Percentiles rank a stretch among this genome's conserved stretches.
Conservation (phyloP, 2,888 invertebrate genomes). For the Clostera curtula region DNA sequence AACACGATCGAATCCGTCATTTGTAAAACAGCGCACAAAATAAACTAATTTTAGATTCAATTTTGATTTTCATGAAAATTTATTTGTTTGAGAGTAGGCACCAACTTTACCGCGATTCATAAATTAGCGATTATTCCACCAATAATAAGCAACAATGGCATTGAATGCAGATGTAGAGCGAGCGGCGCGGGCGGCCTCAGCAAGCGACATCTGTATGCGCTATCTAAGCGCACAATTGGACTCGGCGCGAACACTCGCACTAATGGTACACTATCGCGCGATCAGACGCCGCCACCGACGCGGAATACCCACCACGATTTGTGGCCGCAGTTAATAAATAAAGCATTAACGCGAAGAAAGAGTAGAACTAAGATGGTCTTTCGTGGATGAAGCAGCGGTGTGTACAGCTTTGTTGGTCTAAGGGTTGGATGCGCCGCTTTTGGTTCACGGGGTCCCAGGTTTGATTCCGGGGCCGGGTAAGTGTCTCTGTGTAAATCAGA, state of each 20-base stretch:
- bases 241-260: constrained; percentile 72
- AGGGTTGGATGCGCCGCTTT: too few relatives aligned
- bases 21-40: too few relatives aligned
- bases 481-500: too few relatives aligned
- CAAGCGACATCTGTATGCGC: constrained; percentile 74
- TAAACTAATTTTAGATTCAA: too few relatives aligned
- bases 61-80: too few relatives aligned
- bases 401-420: too few relatives aligned
- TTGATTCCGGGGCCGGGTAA: too few relatives aligned
- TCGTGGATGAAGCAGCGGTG: too few relatives aligned
- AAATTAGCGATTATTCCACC: constrained; percentile 71
- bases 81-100: too few relatives aligned
- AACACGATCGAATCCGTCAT: too few relatives aligned
- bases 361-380: not conserved
- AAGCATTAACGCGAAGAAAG: constrained; percentile 28
- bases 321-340: constrained; percentile 61
- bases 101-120: constrained; percentile 53
- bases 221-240: constrained; percentile 74
- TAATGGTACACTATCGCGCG: constrained; percentile 72
- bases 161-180: constrained; percentile 71
- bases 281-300: constrained; percentile 61
- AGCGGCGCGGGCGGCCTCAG: constrained; percentile 33
- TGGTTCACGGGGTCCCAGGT: too few relatives aligned
- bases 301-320: constrained; percentile 61
- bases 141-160: constrained; percentile 71